These are phyloP conservation scores for Thymelicus acteon DNA, from an alignment of 2,888 invertebrate species.

Conservation along the genomic window DNA sequence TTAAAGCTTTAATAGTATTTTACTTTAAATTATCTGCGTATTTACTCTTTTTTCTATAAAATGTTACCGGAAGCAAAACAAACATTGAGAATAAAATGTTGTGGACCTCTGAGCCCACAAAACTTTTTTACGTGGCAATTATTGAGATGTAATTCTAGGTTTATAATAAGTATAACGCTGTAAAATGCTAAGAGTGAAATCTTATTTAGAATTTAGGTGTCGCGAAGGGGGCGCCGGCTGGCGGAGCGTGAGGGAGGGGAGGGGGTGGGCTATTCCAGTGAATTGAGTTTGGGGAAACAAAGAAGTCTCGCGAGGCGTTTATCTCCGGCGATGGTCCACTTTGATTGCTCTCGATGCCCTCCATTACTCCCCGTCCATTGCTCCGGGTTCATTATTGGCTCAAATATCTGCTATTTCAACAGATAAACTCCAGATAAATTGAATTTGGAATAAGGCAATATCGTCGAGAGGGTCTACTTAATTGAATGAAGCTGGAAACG, in stretches of 20 bases:
- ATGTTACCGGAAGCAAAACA: too few species aligned
- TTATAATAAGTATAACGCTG: background rate
- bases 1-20: too few species aligned
- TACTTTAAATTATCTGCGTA: too few species aligned
- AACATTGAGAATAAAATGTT: too few species aligned
- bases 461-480: constrained; percentile 2
- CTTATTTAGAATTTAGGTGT: constrained; percentile 4
- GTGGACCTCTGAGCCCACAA: too few species aligned
- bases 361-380: constrained; percentile 32
- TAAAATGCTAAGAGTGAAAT: constrained; percentile 6
- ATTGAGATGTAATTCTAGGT: too few species aligned
- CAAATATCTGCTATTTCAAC: constrained; percentile 20
- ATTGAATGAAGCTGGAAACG: background rate
- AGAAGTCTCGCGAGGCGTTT: constrained; percentile 37
- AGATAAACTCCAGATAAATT: constrained; percentile 26
- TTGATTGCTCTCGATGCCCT: constrained; percentile 31
- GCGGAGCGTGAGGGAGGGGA: background rate
- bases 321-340: constrained; percentile 27
- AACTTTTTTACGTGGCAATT: too few species aligned
- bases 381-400: constrained; percentile 25
- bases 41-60: too few species aligned
- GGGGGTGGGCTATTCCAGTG: constrained; percentile 6
- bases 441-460: constrained; percentile 13
- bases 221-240: background rate
- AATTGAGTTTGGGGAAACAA: constrained; percentile 31